Conservation (phyloP, 1,140 invertebrate species). For the Zeugodacus cucurbitae region DNA sequence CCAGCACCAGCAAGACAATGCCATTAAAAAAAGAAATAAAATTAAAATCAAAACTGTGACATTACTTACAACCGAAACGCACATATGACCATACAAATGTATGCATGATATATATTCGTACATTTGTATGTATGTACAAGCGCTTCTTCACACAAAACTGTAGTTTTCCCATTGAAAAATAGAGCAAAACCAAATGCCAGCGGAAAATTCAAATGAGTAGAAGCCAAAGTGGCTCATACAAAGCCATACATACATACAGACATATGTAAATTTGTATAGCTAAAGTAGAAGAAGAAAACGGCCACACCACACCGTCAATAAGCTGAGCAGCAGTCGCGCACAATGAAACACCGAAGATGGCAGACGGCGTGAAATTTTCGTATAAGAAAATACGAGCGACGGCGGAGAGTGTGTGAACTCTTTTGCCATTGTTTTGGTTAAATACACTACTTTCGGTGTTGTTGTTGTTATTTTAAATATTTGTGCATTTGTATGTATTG, state of each 20-base stretch:
- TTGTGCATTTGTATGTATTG: not conserved
- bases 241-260: not conserved
- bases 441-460: not conserved
- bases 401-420: conserved; percentile 35
- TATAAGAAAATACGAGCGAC: conserved; percentile 24
- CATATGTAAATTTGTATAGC: not conserved
- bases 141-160: not conserved
- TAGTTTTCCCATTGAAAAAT: conserved; percentile 25
- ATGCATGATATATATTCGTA: not conserved
- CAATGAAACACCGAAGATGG: not conserved
- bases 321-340: conserved; percentile 2
- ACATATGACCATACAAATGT: not conserved
- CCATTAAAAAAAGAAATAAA: conserved; percentile 16
- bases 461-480: conserved; percentile 21
- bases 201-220: conserved; percentile 32
- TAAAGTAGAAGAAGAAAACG: not conserved
- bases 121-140: not conserved
- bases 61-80: conserved; percentile 3
- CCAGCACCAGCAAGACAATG: not conserved
- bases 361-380: conserved; percentile 36
- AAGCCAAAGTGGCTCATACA: not conserved
- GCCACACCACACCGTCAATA: not conserved
- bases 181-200: conserved; percentile 18
- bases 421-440: conserved; percentile 32
- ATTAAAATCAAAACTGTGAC: conserved; percentile 30